phyloP scores from a whole-genome alignment of 2,888 invertebrate species.

The Drosophila stalkeri region DNA sequence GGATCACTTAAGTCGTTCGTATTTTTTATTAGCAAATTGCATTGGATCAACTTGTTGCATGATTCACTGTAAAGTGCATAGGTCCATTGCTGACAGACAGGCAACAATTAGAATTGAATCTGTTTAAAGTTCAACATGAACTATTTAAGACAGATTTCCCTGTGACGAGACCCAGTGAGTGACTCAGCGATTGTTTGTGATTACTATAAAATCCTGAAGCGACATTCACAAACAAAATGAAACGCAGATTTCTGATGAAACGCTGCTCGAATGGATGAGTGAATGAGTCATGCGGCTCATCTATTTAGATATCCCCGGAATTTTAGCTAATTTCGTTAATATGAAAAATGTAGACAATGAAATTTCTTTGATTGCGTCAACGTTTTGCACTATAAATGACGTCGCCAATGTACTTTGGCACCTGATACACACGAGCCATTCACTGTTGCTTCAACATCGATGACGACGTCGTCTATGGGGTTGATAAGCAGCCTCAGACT shows the following conservation, averaged over 20 bases:
- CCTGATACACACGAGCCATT: constrained; percentile 6
- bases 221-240: neutral
- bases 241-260: constrained; percentile 12
- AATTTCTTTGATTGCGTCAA: constrained; percentile 13
- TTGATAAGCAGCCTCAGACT: constrained; percentile 60
- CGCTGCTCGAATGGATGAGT: neutral
- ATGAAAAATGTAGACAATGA: neutral
- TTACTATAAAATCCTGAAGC: constrained; percentile 1
- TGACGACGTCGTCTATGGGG: constrained; percentile 17
- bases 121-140: constrained; percentile 1
- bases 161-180: constrained; percentile 25
- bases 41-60: constrained; percentile 19
- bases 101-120: constrained; percentile 7
- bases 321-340: constrained; percentile 12
- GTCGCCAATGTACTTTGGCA: constrained; percentile 57
- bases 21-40: constrained; percentile 1
- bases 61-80: constrained; percentile 40
- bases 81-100: neutral
- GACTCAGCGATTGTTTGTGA: constrained; percentile 20
- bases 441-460: neutral
- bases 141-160: constrained; percentile 16
- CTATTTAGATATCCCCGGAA: neutral
- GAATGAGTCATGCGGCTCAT: constrained; percentile 3
- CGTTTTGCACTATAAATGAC: neutral
- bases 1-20: neutral